Percentiles rank a stretch among this genome's conserved stretches.
Conservation (phyloP, 2,888 invertebrate genomes). For the Punctoribates punctum region DNA sequence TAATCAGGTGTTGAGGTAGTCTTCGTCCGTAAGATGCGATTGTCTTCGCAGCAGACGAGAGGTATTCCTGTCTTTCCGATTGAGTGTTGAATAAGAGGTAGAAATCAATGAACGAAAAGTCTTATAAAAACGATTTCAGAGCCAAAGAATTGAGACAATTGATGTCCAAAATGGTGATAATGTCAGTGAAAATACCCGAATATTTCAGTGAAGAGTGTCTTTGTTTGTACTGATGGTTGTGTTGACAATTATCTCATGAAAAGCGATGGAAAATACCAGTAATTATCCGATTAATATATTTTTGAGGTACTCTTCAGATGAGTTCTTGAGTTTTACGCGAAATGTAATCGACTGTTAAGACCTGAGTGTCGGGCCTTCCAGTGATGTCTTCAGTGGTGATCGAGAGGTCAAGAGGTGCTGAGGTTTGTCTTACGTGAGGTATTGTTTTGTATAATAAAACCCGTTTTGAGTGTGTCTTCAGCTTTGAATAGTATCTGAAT, state of each 20-base stretch:
- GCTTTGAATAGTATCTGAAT: too few relatives aligned
- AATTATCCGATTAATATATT: not conserved
- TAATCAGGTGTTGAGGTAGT: not conserved
- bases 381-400: too few relatives aligned
- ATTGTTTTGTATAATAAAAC: too few relatives aligned
- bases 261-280: conserved; percentile 4
- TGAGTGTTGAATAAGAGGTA: not conserved
- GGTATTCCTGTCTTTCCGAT: not conserved
- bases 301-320: conserved; percentile 3
- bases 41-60: not conserved
- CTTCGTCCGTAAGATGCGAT: not conserved
- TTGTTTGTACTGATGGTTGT: not conserved
- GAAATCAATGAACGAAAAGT: not conserved
- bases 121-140: not conserved
- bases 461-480: too few relatives aligned
- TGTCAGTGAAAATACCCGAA: too few relatives aligned
- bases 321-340: not conserved
- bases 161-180: too few relatives aligned
- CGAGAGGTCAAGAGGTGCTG: too few relatives aligned
- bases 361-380: too few relatives aligned
- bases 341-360: too few relatives aligned
- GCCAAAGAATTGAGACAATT: too few relatives aligned
- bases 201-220: not conserved
- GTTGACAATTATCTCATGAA: not conserved
- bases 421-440: too few relatives aligned